Base-by-base conservation (phyloP, 2,888 invertebrate genomes). In the Agrotis exclamationis region DNA sequence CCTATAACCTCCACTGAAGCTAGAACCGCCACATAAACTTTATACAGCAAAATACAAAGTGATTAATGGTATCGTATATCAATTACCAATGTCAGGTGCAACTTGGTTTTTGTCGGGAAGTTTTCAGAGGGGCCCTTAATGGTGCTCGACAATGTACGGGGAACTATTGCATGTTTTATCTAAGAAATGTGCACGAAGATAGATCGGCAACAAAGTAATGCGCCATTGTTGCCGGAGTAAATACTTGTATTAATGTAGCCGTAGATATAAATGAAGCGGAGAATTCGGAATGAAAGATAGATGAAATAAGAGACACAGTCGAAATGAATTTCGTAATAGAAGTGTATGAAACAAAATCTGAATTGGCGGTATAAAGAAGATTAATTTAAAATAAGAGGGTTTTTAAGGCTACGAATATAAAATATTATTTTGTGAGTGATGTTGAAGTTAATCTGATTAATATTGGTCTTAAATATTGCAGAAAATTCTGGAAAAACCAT, bases 11-110 rank as follows among this genome's bases (percentile, higher is more conserved):
- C 53, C 14, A 33, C 57, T 56, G 50, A 56, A 62, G 22, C 48
- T 39, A 68, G 62, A 67, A 67, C 63, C 60, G 67, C 75, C 64
- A 78, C 69, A 83, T 84, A 85, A 87, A 90, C 82, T 89, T 90
- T 87, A 82, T 87, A 89, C 85, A 86, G 87, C 85, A 84, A 88
- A 88, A 88, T 89, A 87, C 87, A 88, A 87, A 86, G 93, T 95
- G 94, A 95, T 95, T 93, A 94, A 94, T 93, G 93, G 89, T 85
- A 84, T 89, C 89, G 91, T 94, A 92, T 93, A 94, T 95, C 94
- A 95, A 94, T 95, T 94, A 94, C 91, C 76, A 88, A 88, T 92
- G 94, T 93, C 94, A 94, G 94, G 92, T 93, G 93, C 93, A 94
- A 90, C 88, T 88, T 86, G 86, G 89, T 93, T 93, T 92, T 93